These are phyloP conservation scores for Catharus fuscescens DNA, from an alignment of 2,113 vertebrate genomes.

Conservation along the genomic window DNA sequence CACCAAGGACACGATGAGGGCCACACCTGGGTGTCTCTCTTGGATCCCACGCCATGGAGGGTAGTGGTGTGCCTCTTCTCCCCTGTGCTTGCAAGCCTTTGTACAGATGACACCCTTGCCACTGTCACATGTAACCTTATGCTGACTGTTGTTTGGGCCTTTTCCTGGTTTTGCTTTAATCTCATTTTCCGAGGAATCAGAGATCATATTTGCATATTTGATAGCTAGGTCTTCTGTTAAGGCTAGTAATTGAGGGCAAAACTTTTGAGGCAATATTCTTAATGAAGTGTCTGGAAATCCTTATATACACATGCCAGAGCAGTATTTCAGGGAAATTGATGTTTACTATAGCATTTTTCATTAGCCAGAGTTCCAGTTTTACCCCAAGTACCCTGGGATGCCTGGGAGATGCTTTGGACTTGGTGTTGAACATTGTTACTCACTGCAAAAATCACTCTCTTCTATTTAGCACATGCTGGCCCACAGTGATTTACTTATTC, in stretches of 20 bases:
- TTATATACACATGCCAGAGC: neutral
- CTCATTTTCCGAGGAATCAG: neutral
- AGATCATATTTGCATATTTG: neutral
- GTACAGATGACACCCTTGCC: neutral
- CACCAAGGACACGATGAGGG: fast-evolving
- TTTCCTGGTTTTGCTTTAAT: neutral
- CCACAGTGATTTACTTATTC: neutral
- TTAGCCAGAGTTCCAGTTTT: neutral
- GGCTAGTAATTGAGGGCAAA: neutral
- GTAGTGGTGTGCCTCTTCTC: neutral
- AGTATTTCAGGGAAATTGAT: neutral
- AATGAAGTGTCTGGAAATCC: neutral
- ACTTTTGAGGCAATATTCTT: neutral
- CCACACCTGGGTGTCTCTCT: neutral
- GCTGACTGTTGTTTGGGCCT: neutral
- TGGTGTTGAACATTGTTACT: neutral
- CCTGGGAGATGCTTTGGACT: neutral
- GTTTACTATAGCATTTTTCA: neutral
- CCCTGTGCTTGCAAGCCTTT: neutral
- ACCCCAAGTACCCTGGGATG: neutral
- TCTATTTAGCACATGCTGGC: neutral
- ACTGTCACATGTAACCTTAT: neutral
- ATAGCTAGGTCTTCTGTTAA: neutral
- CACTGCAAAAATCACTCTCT: neutral
- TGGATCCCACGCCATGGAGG: fast-evolving